These are phyloP conservation scores for Sus scrofa DNA, from an alignment of 2,113 vertebrate species.

Conservation along the genomic window T2T-Sscrofa CM000817.6:167208501-167209000, in stretches of 20 bases:
- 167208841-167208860: not conserved
- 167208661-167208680: not conserved
- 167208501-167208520: not conserved
- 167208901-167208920: too few species aligned
- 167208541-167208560: not conserved
- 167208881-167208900: too few species aligned
- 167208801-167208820: not conserved
- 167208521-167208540: not conserved
- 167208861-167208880: not conserved
- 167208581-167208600: not conserved
- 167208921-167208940: too few species aligned
- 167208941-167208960: too few species aligned
- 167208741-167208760: not conserved
- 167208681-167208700: not conserved
- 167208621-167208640: not conserved
- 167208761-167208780: not conserved
- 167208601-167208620: not conserved
- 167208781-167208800: not conserved
- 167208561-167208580: constrained; percentile 20
- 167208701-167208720: not conserved
- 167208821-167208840: not conserved
- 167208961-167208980: too few species aligned
- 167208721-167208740: not conserved
- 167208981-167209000: too few species aligned
- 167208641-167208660: not conserved